Evolutionary conservation across 1,140 invertebrate genomes (phyloP), one percentile per base, ranked within the genome.

Genomic region (Matsumurasca onukii): DNA sequence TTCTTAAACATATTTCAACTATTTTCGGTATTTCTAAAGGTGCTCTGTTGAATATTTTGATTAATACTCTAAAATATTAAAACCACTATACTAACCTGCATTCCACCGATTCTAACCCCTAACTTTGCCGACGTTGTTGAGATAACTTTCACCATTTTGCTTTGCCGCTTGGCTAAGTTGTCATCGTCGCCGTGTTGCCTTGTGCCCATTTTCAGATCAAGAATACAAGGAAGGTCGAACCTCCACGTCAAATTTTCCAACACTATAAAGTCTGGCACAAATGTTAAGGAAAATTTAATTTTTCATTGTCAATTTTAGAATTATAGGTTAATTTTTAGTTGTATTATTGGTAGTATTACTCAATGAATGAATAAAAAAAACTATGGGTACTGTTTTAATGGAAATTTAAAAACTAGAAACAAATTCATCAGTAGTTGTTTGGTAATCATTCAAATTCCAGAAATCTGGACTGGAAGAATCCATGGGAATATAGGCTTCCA

Each of bases 181-280:
- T 84, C 85, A 74, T 85, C 81, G 74, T 87, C 86, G 15, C 84
- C 85, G 76, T 88, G 84, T 72, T 88, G 86, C 34, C 85, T 73
- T 5, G 84, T 86, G 15, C 87, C 87, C 85, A 89, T 86, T 77
- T 89, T 89, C 61, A 89, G 77, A 75, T 89, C 87, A 51, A 89
- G 76, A 31, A 88, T 80, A 76, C 85, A 87, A 0, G 79, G 78
- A 55, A 76, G 75, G 61, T 75, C 72, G 57, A 79, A 85, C 30
- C 80, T 78, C 64, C 77, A 80, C 25, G 84, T 83, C 22, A 89
- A 75, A 76, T 89, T 88, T 75, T 89, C 87, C 48, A 89, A 75
- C 45, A 88, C 74, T 52, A 89, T 82, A 74, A 87, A 89, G 74
- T 85, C 85, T 84, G 31, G 20, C 25, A 13, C n/a, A 34, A 9